Percentiles rank a stretch among this genome's conserved stretches.
phyloP scores from a whole-genome alignment of 2,888 invertebrate genomes.

The Prenolepis imparis region DNA sequence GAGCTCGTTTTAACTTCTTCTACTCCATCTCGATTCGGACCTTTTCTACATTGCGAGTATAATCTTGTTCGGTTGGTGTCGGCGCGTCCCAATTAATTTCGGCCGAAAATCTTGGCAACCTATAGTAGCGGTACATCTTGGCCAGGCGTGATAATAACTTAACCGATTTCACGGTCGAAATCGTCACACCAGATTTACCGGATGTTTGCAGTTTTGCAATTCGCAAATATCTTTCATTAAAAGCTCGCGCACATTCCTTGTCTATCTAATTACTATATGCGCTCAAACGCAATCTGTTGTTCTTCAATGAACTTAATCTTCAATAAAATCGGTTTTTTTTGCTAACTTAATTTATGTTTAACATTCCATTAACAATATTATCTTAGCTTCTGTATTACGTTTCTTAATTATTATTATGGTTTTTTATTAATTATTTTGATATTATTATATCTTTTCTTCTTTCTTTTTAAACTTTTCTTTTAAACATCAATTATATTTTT shows the following conservation, averaged over 20 bases:
- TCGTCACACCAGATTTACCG: constrained; percentile 8
- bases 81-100: constrained; percentile 65
- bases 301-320: not conserved
- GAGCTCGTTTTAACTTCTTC: constrained; percentile 27
- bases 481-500: too few relatives aligned
- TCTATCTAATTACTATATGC: not conserved
- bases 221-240: not conserved
- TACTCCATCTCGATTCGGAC: constrained; percentile 9
- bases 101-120: constrained; percentile 65
- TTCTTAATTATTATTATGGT: not conserved
- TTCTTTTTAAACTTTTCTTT: too few relatives aligned
- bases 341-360: constrained; percentile 5
- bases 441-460: not conserved
- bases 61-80: not conserved
- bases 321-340: not conserved
- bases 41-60: constrained; percentile 2
- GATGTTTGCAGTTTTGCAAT: constrained; percentile 22
- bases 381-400: not conserved
- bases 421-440: not conserved
- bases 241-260: not conserved
- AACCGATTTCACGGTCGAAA: constrained; percentile 68
- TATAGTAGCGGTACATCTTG: constrained; percentile 5
- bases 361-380: not conserved
- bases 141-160: constrained; percentile 19
- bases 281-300: not conserved